phyloP scores from a whole-genome alignment of 2,113 vertebrate genomes.

The Sturnus vulgaris region DNA sequence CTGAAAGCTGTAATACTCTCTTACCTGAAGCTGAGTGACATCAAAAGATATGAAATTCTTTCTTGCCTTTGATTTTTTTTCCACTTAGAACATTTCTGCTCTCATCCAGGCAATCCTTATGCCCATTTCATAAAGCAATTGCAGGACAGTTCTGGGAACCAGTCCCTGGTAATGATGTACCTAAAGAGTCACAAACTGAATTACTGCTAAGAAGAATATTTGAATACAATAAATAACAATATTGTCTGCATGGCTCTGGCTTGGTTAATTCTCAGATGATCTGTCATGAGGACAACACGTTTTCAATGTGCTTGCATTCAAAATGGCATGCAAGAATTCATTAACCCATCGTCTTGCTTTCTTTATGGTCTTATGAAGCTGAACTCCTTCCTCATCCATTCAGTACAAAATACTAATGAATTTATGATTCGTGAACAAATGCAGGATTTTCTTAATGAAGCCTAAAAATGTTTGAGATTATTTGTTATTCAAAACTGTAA shows the following conservation, averaged over 20 bases:
- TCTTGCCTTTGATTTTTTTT: slow-evolving; percentile 3
- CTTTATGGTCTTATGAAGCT: background rate
- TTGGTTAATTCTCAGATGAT: background rate
- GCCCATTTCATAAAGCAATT: background rate
- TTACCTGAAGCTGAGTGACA: background rate
- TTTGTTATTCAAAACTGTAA: background rate
- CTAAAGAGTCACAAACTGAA: background rate
- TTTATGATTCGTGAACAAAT: background rate
- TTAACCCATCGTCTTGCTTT: background rate
- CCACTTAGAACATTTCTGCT: background rate
- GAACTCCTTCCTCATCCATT: background rate
- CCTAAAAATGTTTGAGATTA: background rate
- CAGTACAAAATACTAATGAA: background rate
- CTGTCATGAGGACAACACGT: background rate
- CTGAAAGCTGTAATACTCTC: background rate
- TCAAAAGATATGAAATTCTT: background rate
- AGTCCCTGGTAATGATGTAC: background rate
- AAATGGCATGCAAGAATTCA: background rate
- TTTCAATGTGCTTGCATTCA: background rate
- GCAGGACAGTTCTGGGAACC: background rate
- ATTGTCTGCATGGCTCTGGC: background rate
- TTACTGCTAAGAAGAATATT: background rate
- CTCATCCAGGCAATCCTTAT: background rate
- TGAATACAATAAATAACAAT: background rate
- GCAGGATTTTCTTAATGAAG: background rate